Conservation (phyloP, 2,113 vertebrate species). For the Pygoscelis antarcticus region DNA sequence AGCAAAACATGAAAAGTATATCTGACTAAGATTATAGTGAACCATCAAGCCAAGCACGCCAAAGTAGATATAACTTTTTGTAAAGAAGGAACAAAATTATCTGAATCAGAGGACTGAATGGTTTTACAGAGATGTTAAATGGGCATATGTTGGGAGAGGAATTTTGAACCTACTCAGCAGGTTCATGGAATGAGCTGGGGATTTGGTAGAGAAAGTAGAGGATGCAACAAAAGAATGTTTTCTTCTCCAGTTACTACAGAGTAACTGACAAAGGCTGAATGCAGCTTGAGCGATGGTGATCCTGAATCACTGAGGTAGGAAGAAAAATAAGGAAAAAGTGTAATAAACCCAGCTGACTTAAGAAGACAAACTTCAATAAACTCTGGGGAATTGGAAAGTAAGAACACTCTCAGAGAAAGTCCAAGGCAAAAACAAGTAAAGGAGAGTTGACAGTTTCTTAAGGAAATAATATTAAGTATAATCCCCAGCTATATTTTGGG, state of each 20-base stretch:
- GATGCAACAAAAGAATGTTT: background rate
- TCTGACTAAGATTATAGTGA: background rate
- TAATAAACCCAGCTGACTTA: background rate
- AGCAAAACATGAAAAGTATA: background rate
- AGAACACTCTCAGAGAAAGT: background rate
- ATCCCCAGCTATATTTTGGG: background rate
- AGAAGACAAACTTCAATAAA: background rate
- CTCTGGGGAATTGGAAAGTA: background rate
- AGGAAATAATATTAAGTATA: background rate
- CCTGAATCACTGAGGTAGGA: background rate
- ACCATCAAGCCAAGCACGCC: accelerated
- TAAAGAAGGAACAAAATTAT: background rate
- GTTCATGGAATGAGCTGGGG: background rate
- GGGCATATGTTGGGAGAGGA: background rate
- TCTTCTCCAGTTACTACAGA: background rate
- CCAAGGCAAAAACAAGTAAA: background rate
- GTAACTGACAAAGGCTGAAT: background rate
- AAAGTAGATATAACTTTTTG: background rate
- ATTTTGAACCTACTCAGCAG: background rate
- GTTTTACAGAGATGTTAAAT: background rate
- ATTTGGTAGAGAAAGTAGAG: background rate
- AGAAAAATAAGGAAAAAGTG: background rate
- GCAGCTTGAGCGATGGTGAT: background rate
- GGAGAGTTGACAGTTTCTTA: background rate
- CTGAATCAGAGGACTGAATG: background rate